Base-by-base conservation (phyloP, 2,888 invertebrate genomes). In the Rhingia campestris region DNA sequence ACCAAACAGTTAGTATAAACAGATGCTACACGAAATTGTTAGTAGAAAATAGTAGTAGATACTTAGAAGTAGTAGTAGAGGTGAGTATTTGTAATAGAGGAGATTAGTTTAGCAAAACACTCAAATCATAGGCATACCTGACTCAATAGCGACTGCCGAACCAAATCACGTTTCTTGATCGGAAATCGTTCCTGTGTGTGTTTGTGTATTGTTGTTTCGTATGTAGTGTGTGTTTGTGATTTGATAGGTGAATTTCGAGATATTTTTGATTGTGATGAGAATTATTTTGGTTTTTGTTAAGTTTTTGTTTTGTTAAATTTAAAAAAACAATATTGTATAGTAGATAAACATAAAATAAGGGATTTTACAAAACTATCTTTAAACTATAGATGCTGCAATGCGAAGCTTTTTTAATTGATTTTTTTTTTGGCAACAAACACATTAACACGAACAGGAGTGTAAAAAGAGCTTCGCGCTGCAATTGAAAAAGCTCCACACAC, bases 121-220 rank as follows among this genome's bases (percentile, higher is more conserved):
- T 81, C 81, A 81, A 22, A 80, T 75, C 69, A 69, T 63, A 56
- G 67, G 79, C 89, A 88, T 89, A 89, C 89, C 89, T 89, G 87
- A 74, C 86, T 86, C 33, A 93, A 86, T 86, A 88, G 86, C 74
- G 88, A 93, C 92, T 94, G 94, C 92, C 94, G 94, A 91, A 95
- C 94, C 93, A 95, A 93, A 93, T 95, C 95, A 92, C 95, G 95
- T 95, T 95, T 95, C 94, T 95, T 95, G 93, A 94, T 94, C 91
- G 95, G 95, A 93, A 94, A 95, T 93, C 94, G 94, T 94, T 95
- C 95, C 94, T 94, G 94, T 93, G 76, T 86, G 70, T 81, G 70
- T 81, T 56, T 86, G 47, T 76, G 30, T 61, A 58, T 76, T 84
- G 76, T 81, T 77, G 72, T 61, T 70, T 80, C 45, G n/a, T 47